phyloP scores from a whole-genome alignment of 92 coral and sea anemone species.

The Umimayanthus kanabou region DNA sequence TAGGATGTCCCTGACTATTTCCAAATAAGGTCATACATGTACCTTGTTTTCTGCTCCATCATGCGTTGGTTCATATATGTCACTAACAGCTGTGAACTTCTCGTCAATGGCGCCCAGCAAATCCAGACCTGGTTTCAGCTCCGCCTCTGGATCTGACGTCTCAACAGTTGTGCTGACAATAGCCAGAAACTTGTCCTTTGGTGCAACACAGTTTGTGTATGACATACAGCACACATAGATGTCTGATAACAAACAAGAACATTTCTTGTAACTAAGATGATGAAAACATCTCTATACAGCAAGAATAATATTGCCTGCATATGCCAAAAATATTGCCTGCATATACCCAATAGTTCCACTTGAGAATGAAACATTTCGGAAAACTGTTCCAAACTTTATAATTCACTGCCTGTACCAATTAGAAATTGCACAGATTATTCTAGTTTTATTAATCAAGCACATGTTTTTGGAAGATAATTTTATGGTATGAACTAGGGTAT shows the following conservation, averaged over 20 bases:
- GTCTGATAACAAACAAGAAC: slow-evolving; percentile 49
- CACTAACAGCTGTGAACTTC: slow-evolving; percentile 72
- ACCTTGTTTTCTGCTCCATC: slow-evolving; percentile 86
- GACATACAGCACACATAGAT: slow-evolving; percentile 89
- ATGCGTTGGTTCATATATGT: slow-evolving; percentile 78
- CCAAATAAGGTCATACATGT: slow-evolving; percentile 4
- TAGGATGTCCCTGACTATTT: not conserved
- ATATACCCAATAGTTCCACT: too few species aligned
- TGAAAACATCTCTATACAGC: too few species aligned
- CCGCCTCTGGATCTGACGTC: slow-evolving; percentile 72
- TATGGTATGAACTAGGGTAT: too few species aligned
- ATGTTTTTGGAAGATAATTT: too few species aligned
- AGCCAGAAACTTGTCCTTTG: slow-evolving; percentile 76
- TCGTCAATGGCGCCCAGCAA: slow-evolving; percentile 84
- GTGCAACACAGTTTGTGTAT: slow-evolving; percentile 73
- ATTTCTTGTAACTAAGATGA: not conserved
- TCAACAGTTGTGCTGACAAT: slow-evolving; percentile 91
- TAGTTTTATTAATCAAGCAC: too few species aligned
- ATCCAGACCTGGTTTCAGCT: slow-evolving; percentile 77
- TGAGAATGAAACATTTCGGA: too few species aligned
- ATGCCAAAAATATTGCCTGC: too few species aligned
- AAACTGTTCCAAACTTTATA: too few species aligned
- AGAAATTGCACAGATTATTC: too few species aligned
- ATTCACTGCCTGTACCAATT: too few species aligned
- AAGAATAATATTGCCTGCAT: too few species aligned